phyloP scores from a whole-genome alignment of 1,140 invertebrate species.

The Halictus rubicundus region DNA sequence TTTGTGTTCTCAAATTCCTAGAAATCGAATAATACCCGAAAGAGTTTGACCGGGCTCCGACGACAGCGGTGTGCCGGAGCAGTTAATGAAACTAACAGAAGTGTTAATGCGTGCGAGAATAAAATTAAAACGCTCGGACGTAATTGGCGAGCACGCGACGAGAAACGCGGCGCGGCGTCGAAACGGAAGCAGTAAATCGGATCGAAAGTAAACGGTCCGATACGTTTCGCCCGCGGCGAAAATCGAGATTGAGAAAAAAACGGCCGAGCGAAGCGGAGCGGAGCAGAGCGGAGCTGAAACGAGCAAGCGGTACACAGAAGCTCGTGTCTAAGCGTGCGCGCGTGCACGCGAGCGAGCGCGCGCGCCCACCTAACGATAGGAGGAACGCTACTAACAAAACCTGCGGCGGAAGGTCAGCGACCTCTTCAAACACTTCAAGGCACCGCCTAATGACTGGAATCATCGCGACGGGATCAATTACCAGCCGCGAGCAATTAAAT shows the following conservation, averaged over 20 bases:
- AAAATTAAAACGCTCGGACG: too few species aligned
- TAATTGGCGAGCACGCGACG: too few species aligned
- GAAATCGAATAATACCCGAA: too few species aligned
- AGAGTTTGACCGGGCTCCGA: too few species aligned
- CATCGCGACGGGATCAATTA: conserved; percentile 36
- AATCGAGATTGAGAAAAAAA: conserved; percentile 1
- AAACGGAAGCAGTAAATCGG: conserved; percentile 7
- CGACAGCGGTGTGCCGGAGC: too few species aligned
- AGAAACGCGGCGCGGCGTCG: background rate
- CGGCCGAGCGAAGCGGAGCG: background rate
- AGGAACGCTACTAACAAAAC: conserved; percentile 36
- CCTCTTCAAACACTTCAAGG: conserved; percentile 42
- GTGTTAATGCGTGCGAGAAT: too few species aligned
- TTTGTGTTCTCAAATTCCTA: too few species aligned
- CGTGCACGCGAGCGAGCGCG: background rate
- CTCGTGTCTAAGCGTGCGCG: conserved; percentile 1
- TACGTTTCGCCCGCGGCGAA: conserved; percentile 7
- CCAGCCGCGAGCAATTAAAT: conserved; percentile 28
- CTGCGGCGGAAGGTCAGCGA: conserved; percentile 46
- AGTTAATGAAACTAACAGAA: too few species aligned
- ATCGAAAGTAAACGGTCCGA: conserved; percentile 31
- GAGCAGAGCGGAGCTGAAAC: background rate
- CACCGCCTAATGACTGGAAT: conserved; percentile 42
- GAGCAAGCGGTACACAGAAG: conserved; percentile 29
- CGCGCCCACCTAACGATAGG: conserved; percentile 34